Percentiles rank a stretch among this genome's conserved stretches.
These are phyloP conservation scores for Ceratosolen fusciceps DNA, from an alignment of 1,140 invertebrate genomes.

Conservation along the genomic window DNA sequence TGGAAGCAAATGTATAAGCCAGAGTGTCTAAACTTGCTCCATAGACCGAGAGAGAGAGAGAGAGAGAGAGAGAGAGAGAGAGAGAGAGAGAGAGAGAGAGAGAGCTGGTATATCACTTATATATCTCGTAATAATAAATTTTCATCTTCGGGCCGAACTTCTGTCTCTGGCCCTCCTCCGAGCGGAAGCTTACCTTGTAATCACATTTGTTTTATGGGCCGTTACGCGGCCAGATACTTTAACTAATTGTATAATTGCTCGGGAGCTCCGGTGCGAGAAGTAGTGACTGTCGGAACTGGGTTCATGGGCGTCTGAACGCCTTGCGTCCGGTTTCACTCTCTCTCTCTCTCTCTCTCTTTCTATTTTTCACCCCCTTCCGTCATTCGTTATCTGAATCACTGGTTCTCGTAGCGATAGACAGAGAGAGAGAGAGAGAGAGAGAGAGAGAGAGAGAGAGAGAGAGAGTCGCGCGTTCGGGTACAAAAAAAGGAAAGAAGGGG, in stretches of 20 bases:
- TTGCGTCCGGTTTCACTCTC: slow-evolving; percentile 53
- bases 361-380: background rate
- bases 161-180: background rate
- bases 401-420: too few relatives aligned
- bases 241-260: slow-evolving; percentile 72
- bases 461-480: background rate
- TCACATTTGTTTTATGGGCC: slow-evolving; percentile 70
- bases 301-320: slow-evolving; percentile 59
- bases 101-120: slow-evolving; percentile 7
- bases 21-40: background rate
- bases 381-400: background rate
- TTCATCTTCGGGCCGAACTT: slow-evolving; percentile 12
- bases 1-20: background rate
- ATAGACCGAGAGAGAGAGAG: too few relatives aligned
- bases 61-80: too few relatives aligned
- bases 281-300: slow-evolving; percentile 38
- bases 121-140: slow-evolving; percentile 35
- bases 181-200: slow-evolving; percentile 54
- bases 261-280: slow-evolving; percentile 49
- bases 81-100: too few relatives aligned
- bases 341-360: slow-evolving; percentile 43
- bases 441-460: too few relatives aligned
- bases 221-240: slow-evolving; percentile 68
- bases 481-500: slow-evolving; percentile 49
- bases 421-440: too few relatives aligned